Evolutionary conservation across 2,888 invertebrate genomes (phyloP).

Genomic region (Neelides folsomi): DNA sequence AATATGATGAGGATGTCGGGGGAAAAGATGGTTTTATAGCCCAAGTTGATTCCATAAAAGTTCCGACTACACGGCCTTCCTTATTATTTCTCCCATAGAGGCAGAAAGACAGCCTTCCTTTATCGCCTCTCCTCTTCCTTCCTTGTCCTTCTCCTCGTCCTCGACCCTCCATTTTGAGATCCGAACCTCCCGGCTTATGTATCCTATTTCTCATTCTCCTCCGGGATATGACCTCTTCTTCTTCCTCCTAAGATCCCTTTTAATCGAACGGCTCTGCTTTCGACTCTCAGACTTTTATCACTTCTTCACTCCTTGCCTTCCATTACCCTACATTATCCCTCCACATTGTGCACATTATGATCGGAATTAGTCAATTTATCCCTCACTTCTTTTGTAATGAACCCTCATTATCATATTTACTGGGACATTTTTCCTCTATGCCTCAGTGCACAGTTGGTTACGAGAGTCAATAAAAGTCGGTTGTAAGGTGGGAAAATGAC

Average conservation of each 20-base stretch:
- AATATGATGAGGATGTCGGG: constrained; percentile 9
- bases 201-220: no score
- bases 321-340: background rate
- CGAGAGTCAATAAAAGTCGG: no score
- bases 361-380: no score
- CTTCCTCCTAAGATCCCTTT: no score
- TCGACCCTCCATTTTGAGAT: background rate
- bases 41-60: constrained; percentile 8
- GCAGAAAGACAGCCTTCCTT: background rate
- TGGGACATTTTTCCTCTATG: no score
- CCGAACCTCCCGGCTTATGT: no score
- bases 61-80: background rate
- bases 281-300: background rate
- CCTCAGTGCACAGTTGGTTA: no score
- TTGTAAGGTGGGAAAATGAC: no score
- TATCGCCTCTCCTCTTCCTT: background rate
- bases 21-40: constrained; percentile 9
- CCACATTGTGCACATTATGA: no score
- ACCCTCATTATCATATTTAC: no score
- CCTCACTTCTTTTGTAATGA: no score
- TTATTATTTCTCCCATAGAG: background rate
- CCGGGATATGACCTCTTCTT: no score
- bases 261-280: background rate
- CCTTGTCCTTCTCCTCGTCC: background rate
- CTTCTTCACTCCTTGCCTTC: background rate